phyloP scores from a whole-genome alignment of 1,140 invertebrate genomes.

The Triops longicaudatus region DNA sequence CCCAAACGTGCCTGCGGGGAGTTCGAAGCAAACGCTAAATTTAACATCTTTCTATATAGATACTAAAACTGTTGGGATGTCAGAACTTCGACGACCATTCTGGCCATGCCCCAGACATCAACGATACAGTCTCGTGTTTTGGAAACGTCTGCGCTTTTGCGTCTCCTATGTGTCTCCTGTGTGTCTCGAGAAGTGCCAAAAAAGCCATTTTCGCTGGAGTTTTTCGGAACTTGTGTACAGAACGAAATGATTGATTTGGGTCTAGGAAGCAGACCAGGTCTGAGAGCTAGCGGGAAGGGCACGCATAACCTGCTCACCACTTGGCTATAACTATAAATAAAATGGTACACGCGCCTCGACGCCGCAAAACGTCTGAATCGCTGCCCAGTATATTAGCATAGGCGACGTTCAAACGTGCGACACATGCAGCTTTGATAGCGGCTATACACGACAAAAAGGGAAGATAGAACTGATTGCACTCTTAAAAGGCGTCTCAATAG shows the following conservation, averaged over 20 bases:
- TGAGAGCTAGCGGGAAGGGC: not conserved
- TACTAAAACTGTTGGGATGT: not conserved
- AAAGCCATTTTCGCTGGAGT: not conserved
- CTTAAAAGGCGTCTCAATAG: not conserved
- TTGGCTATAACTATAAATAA: slow-evolving; percentile 9
- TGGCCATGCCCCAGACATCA: not conserved
- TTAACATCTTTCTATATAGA: not conserved
- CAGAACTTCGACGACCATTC: not conserved
- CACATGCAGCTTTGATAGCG: slow-evolving; percentile 1
- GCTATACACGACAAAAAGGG: not conserved
- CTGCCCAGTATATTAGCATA: not conserved
- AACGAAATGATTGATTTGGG: not conserved
- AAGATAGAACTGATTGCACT: not conserved
- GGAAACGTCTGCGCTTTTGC: not conserved
- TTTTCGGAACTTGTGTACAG: not conserved
- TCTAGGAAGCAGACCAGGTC: not conserved
- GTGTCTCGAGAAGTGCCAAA: not conserved
- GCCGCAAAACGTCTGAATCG: not conserved
- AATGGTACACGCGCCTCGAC: not conserved
- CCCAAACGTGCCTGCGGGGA: not conserved
- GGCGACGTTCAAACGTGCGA: not conserved
- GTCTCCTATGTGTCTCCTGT: not conserved
- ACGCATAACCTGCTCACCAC: not conserved
- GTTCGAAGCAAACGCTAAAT: not conserved
- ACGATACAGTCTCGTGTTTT: not conserved